Evolutionary conservation across 2,888 invertebrate genomes (phyloP), one percentile per base, ranked within the genome.

Genomic region (Spatulosminthurus flaviceps): DNA sequence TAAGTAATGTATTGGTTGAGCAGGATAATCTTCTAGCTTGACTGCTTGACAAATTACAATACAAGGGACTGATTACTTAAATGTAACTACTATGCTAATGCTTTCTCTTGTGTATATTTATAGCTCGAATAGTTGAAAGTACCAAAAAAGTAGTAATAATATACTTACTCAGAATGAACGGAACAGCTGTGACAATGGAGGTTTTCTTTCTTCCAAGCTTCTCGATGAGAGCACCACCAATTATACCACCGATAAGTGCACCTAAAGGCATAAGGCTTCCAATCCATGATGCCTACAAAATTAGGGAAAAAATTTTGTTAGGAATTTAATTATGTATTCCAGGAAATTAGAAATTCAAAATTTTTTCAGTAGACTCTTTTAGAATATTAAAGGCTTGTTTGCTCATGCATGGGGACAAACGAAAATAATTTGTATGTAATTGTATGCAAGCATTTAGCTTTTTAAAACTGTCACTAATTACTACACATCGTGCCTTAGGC

Each of bases 201-300:
- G 95, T 94, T 86, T 90, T 91, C 87, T 92, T 92, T 85, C 96
- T 90, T 80, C 96, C 96, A 26, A 95, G 87, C 81, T 90, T 90
- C 88, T 95, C 95, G 85, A 96, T 94, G 42, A 94, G 88, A 0
- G 94, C 93, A 19, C 96, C 96, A 66, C 95, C 96, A 9, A 91
- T 87, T 21, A 95, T 89, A 70, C 96, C 95, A 24, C 96, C 96
- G 11, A 92, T 88, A 28, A 96, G 88, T 28, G 95, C 96, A 79
- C 93, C 93, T 82, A 96, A 88, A 0, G 96, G 95, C 93, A 96
- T 94, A 13, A 95, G 89, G 85, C 95, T 94, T 66, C 94, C 94
- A 76, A 96, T 92, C 95, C 95, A 95, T 79, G 94, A 93, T 84
- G 90, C 90, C 94, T 95, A 90, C 72, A 51, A 51, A 76, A 21